These are phyloP conservation scores for Rhaphigaster nebulosa DNA, from an alignment of 2,888 invertebrate genomes.

Conservation along the genomic window DNA sequence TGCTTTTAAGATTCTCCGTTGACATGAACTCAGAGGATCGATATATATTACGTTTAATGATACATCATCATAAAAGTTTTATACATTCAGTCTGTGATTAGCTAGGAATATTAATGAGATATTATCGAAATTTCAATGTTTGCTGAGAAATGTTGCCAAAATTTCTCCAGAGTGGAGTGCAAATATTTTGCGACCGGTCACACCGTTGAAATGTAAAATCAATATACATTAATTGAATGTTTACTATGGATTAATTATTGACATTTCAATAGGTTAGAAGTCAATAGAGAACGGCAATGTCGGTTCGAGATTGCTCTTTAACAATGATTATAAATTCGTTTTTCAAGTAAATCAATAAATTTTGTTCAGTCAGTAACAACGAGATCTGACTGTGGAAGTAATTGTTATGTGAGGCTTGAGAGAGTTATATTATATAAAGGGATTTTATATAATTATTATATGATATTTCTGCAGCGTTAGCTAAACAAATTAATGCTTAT, in stretches of 20 bases:
- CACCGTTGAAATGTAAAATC: not conserved
- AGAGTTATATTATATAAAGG: too few species aligned
- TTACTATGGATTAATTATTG: not conserved
- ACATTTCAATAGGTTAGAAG: too few species aligned
- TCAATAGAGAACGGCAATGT: not conserved
- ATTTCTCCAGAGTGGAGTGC: not conserved
- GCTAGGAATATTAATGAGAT: not conserved
- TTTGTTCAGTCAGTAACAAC: not conserved
- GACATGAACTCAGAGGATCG: not conserved
- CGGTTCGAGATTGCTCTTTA: not conserved
- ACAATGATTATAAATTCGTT: not conserved
- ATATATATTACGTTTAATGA: not conserved
- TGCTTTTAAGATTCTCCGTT: too few species aligned
- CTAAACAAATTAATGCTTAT: too few species aligned
- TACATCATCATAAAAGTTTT: not conserved
- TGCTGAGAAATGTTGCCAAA: not conserved
- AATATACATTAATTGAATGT: not conserved
- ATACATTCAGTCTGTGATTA: not conserved
- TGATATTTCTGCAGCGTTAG: too few species aligned
- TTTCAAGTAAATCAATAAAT: too few species aligned
- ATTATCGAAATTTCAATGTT: not conserved
- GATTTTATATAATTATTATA: too few species aligned
- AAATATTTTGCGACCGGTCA: not conserved
- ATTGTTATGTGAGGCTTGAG: not conserved
- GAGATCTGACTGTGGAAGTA: not conserved